Conservation (phyloP, 2,113 vertebrate genomes). For the Melierax canorus region DNA sequence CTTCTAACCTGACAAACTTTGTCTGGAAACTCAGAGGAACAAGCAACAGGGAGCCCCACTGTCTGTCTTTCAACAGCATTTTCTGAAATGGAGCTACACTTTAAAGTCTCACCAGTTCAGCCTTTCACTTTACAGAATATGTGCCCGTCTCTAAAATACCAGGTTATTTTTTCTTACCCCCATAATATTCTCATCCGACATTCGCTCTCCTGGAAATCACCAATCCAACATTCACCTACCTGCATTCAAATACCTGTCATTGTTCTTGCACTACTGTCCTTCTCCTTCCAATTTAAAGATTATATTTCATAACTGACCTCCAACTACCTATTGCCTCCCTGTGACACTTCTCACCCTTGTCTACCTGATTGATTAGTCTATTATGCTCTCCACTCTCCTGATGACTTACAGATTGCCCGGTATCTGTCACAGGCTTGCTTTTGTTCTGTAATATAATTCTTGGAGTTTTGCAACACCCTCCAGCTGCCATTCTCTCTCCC, state of each 20-base stretch:
- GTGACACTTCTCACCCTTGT: conserved; percentile 35
- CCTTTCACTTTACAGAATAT: neutral
- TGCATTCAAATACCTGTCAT: neutral
- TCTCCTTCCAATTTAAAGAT: conserved; percentile 5
- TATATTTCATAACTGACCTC: conserved; percentile 49
- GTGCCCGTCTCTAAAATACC: neutral
- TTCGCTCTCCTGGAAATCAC: neutral
- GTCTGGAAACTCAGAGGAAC: neutral
- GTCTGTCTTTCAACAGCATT: neutral
- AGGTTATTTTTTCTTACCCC: neutral
- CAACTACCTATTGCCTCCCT: conserved; percentile 1
- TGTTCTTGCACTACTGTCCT: neutral
- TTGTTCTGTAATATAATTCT: neutral
- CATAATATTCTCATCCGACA: neutral
- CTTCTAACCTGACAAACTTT: neutral
- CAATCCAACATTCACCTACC: neutral
- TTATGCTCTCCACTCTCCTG: neutral
- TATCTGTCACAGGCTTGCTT: conserved; percentile 3
- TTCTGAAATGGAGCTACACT: neutral
- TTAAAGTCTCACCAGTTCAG: neutral
- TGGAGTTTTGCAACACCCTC: conserved; percentile 10
- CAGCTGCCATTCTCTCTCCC: neutral
- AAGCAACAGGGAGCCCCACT: neutral
- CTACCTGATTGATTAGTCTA: conserved; percentile 51
- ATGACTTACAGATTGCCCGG: conserved; percentile 12